Evolutionary conservation across 2,113 vertebrate genomes (phyloP), one percentile per base, ranked within the genome.

Genomic region (Antennarius striatus): DNA sequence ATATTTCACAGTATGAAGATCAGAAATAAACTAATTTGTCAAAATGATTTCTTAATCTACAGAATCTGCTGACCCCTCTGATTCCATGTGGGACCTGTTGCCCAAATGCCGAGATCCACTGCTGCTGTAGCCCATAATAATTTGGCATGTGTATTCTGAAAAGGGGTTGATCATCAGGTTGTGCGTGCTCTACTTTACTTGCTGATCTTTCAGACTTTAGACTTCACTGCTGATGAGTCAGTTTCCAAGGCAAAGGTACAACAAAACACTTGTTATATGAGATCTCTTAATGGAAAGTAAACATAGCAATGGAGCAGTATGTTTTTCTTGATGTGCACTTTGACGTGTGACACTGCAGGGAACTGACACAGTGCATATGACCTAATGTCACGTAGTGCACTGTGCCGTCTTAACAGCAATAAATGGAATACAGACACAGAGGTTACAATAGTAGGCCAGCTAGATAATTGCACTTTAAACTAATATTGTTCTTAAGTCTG

Each of bases 401-500:
- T 15, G 0, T 12, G 22, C 39, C 32, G 61, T 30, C 30, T 72
- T 56, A 51, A 15, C 30, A 60, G 68, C 50, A 17, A 47, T 73
- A 73, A 79, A 82, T 83, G 85, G 77, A 69, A 40, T 16, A 55
- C 32, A 80, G 77, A 3, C 32, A 36, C 32, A 36, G 32, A 36
- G 67, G 69, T 75, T 78, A 50, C 72, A 72, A 43, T 53, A 55
- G 64, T 11, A 85, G 87, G 79, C 58, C 75, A n/a, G 60, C 15
- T 48, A 79, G 85, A 81, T 88, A 78, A 79, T 76, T 10, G 69
- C 62, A 68, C 71, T 72, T 85, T 84, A 82, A 83, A 86, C 72
- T 56, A 91, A 90, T 90, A 87, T 90, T 90, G 74, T 90, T 85
- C 58, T 52, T 77, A 68, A 59, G 86, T 87, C 86, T 84, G 50